These are phyloP conservation scores for Myopa tessellatipennis DNA, from an alignment of 2,888 invertebrate genomes.

Conservation along the genomic window DNA sequence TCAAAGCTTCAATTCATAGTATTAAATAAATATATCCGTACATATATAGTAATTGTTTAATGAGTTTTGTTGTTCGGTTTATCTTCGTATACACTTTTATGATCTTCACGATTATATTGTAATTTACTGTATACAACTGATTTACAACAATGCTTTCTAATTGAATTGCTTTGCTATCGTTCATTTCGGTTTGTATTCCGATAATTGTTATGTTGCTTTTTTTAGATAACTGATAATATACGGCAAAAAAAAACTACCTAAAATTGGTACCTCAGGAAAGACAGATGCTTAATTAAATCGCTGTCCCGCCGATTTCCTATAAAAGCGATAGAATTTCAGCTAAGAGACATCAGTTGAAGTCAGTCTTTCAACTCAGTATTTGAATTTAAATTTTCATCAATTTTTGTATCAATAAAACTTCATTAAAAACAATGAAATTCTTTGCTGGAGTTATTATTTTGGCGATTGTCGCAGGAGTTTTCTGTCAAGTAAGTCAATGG, in stretches of 20 bases:
- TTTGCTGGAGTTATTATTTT: neutral
- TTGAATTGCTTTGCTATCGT: neutral
- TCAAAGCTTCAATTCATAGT: neutral
- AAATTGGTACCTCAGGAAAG: too few species aligned
- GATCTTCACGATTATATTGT: neutral
- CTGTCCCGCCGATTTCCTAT: neutral
- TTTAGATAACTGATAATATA: too few species aligned
- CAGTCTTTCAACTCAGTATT: neutral
- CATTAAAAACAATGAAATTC: conserved; percentile 7
- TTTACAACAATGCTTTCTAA: neutral
- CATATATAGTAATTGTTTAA: neutral
- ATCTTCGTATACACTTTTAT: neutral
- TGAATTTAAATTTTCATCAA: neutral
- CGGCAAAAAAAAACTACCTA: too few species aligned
- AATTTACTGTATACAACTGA: neutral
- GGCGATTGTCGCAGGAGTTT: neutral
- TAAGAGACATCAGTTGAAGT: neutral
- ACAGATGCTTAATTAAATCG: neutral
- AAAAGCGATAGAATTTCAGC: neutral
- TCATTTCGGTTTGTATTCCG: neutral
- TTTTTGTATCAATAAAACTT: neutral
- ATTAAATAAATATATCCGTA: neutral
- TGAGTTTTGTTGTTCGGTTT: neutral
- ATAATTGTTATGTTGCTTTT: too few species aligned
- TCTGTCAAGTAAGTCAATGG: neutral